Conservation (phyloP, 2,113 vertebrate species). For the Catharus minimus region DNA sequence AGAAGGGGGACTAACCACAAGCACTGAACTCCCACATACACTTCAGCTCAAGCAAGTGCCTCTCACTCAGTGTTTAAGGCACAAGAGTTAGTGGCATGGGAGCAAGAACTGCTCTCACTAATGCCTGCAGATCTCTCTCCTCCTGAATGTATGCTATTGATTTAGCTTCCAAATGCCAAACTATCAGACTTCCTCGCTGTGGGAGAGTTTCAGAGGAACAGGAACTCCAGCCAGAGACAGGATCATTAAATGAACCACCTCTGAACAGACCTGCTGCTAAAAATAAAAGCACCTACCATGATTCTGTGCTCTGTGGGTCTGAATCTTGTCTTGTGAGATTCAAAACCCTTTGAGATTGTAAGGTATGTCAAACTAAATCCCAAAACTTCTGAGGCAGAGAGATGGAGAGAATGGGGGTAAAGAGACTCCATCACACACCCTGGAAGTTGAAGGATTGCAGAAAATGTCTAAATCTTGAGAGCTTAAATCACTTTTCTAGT, state of each 20-base stretch:
- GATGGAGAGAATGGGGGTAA: neutral
- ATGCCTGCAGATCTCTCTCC: neutral
- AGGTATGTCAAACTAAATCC: neutral
- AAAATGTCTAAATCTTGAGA: neutral
- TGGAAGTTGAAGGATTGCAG: neutral
- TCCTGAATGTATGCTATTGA: neutral
- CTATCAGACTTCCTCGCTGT: neutral
- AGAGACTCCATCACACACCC: neutral
- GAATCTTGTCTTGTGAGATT: neutral
- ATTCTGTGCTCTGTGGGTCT: neutral
- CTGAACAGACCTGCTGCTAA: neutral
- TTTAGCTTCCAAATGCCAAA: neutral
- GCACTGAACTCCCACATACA: slow-evolving; percentile 15
- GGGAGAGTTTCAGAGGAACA: neutral
- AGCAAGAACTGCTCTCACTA: neutral
- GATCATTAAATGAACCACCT: neutral
- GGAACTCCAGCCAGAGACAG: neutral
- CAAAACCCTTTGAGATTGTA: neutral
- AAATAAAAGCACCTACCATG: neutral
- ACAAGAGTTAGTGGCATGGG: neutral
- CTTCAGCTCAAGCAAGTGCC: neutral
- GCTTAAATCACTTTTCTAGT: neutral
- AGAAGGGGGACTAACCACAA: neutral
- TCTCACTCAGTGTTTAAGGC: neutral
- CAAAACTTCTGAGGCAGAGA: neutral